Evolutionary conservation across 2,113 vertebrate genomes (phyloP), one percentile per base, ranked within the genome.

Genomic region (Herpetotheres cachinnans): DNA sequence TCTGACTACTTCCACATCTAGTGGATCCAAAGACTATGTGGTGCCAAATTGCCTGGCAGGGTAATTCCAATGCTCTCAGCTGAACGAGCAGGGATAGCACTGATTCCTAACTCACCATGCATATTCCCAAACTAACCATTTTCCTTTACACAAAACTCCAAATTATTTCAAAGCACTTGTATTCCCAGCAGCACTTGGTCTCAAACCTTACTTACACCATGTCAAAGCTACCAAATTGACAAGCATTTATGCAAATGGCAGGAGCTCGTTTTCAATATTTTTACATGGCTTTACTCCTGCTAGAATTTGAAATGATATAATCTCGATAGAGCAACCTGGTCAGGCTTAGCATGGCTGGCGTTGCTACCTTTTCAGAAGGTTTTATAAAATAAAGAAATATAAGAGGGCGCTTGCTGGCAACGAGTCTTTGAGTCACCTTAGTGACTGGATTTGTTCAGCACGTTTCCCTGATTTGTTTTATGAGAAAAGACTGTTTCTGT

Each of bases 21-120:
- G 81, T 2, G 2, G 86, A 86, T 93, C 84, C 95, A 86, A 96
- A 93, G 44, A 46, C 44, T 85, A 22, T 8, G 36, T 18, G 8
- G 44, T 95, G 83, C 83, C 83, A 96, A 97, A 92, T 42, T 88
- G n/a, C 62, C 77, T 72, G 58, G 85, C 76, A 94, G 78, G 85
- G 61, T 25, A 55, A 80, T 67, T 50, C 69, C 86, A 38, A 42
- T 38, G 29, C 65, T 76, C 59, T 85, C 79, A 58, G 36, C 76
- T 55, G 73, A 91, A 77, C 7, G 26, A 86, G 62, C 54, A 49
- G 70, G 62, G 70, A 55, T 32, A 81, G 81, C 62, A 93, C 52
- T 11, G 42, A 91, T 78, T 93, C 89, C 81, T 50, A 61, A 59
- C 27, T 93, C 89, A 82, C 32, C 25, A 6, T 11, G 38, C 30